Base-by-base conservation (phyloP, 2,888 invertebrate genomes). In the Coecobrya sp. region DNA sequence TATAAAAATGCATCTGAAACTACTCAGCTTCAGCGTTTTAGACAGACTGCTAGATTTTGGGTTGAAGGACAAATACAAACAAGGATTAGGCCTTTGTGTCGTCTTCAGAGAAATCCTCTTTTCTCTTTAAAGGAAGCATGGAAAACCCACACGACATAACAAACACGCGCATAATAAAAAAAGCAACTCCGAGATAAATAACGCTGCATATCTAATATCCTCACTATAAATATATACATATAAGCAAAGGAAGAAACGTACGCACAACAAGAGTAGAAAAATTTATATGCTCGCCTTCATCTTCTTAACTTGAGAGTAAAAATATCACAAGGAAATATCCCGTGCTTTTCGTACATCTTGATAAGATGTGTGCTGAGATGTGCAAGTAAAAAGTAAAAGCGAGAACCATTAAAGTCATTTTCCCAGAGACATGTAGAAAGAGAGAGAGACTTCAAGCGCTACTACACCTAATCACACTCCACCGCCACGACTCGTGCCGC, bases 321-420 rank as follows among this genome's bases (percentile, higher is more conserved):
- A 84, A 45, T 30, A 30, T 59, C 19, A 52, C 19, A 22, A 22
- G 25, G 45, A 84, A 25, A 65, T 84, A 36, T 42, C n/a, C 45
- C n/a, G 65, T 36, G 65, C 62, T 42, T 36, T 59, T 22, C 65
- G n/a, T 36, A 36, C 22, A 36, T 36, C 55, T 30, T 55, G 81
- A 59, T 65, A 45, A 84, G 65, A 65, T 84, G 65, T 65, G 76
- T 25, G 76, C 76, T 1, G 3, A 65, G 82, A 82, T 82, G 25
- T 84, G 84, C 42, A 55, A 84, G 45, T 84, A 84, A 84, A 59
- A 84, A 84, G 84, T 45, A 55, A 65, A 84, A 84, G 84, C 84
- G 84, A 84, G 84, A 65, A 45, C 84, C 84, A 84, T 84, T 84
- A 84, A 84, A 84, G 84, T 84, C 84, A 65, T 84, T 84, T 65